Evolutionary conservation across 2,113 vertebrate genomes (phyloP).

Genomic region (Lepus europaeus): DNA sequence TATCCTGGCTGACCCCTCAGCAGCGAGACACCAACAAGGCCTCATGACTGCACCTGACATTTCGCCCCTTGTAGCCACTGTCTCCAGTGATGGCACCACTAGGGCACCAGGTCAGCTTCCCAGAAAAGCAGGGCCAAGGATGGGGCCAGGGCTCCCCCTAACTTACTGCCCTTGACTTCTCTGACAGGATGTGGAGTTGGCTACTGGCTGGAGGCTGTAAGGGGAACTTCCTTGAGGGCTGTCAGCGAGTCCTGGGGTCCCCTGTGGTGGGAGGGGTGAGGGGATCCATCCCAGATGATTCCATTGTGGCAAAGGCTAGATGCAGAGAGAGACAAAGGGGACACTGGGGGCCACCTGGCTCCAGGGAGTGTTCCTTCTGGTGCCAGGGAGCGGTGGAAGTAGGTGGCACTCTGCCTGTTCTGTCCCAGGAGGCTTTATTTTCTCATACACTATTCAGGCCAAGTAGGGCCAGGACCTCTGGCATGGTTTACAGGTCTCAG

Average conservation of each 20-base stretch:
- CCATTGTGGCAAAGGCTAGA: background rate
- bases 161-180: background rate
- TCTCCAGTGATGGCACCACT: background rate
- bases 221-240: background rate
- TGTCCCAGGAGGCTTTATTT: background rate
- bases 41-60: conserved; percentile 9
- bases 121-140: background rate
- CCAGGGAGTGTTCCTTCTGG: background rate
- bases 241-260: background rate
- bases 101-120: background rate
- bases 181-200: background rate
- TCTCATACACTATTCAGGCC: background rate
- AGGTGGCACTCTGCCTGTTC: background rate
- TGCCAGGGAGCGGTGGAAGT: background rate
- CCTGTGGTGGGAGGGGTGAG: background rate
- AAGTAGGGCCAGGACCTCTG: background rate
- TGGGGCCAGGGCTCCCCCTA: background rate
- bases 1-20: background rate
- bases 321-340: background rate
- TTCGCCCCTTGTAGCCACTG: conserved; percentile 55
- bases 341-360: background rate
- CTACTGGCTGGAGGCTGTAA: background rate
- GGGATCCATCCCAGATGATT: background rate
- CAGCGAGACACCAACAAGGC: background rate
- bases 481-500: background rate